Percentiles rank a stretch among this genome's conserved stretches.
phyloP scores from a whole-genome alignment of 2,113 vertebrate species.

The Micromys minutus region DNA sequence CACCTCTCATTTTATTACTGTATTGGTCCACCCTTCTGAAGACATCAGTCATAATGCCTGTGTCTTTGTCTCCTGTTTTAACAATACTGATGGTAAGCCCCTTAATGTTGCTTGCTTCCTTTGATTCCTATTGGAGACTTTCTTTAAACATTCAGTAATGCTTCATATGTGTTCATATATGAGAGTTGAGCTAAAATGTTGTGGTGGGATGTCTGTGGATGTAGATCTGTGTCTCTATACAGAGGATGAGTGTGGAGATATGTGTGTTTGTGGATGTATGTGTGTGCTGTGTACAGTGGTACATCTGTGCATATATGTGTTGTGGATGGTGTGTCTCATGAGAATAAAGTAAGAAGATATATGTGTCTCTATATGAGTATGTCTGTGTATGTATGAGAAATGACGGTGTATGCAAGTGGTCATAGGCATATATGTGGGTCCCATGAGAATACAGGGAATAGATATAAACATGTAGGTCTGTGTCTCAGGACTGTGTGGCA shows the following conservation, averaged over 20 bases:
- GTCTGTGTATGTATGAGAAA: background rate
- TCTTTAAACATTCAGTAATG: background rate
- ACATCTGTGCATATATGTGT: background rate
- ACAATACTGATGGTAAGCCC: background rate
- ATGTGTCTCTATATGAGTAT: background rate
- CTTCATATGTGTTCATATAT: background rate
- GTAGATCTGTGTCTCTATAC: background rate
- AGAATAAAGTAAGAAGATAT: background rate
- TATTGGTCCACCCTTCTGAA: background rate
- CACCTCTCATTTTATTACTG: background rate
- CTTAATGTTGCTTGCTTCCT: background rate
- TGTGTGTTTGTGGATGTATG: background rate
- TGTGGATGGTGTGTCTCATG: background rate
- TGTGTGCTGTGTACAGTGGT: background rate
- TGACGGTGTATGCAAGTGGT: background rate
- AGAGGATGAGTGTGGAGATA: background rate
- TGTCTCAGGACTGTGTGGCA: background rate
- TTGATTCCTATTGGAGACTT: background rate
- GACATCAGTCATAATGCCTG: background rate
- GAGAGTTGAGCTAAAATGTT: background rate
- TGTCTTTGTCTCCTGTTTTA: background rate
- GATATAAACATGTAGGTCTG: background rate
- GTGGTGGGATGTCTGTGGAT: background rate
- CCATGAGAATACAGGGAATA: background rate
- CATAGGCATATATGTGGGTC: background rate